These are phyloP conservation scores for Selenia dentaria DNA, from an alignment of 2,888 invertebrate species.

Conservation along the genomic window DNA sequence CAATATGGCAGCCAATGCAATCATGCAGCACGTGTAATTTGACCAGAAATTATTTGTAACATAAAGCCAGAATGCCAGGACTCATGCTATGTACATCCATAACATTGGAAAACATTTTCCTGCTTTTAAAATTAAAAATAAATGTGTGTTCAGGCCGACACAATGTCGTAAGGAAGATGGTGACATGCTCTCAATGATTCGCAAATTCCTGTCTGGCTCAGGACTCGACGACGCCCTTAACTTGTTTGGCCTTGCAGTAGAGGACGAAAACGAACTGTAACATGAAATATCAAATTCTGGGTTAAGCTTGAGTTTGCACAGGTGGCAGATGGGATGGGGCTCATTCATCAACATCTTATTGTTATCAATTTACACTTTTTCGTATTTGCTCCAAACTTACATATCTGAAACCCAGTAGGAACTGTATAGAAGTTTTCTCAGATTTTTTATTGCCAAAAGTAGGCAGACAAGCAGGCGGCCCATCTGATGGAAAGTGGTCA, in stretches of 20 bases:
- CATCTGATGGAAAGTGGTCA: too few species aligned
- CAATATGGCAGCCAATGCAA: too few species aligned
- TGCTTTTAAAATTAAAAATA: constrained; percentile 12
- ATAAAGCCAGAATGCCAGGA: too few species aligned
- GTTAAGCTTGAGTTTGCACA: constrained; percentile 45
- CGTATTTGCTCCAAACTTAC: not conserved
- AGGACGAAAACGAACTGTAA: constrained; percentile 66
- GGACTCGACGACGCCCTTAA: constrained; percentile 65
- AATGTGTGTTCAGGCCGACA: constrained; percentile 67
- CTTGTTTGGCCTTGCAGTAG: constrained; percentile 62
- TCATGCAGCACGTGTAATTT: too few species aligned
- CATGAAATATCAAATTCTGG: constrained; percentile 39
- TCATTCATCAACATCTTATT: constrained; percentile 35
- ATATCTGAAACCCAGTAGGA: too few species aligned
- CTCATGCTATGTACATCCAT: too few species aligned
- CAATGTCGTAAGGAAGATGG: constrained; percentile 54
- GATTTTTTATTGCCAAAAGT: too few species aligned
- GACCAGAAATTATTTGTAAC: too few species aligned
- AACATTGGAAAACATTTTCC: too few species aligned
- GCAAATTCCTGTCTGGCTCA: constrained; percentile 71
- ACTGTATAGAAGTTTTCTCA: too few species aligned
- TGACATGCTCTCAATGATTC: constrained; percentile 62
- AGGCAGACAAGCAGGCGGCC: too few species aligned
- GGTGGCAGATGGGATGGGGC: constrained; percentile 53
- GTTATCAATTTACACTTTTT: not conserved